phyloP scores from a whole-genome alignment of 2,113 vertebrate species.

The Boleophthalmus pectinirostris region DNA sequence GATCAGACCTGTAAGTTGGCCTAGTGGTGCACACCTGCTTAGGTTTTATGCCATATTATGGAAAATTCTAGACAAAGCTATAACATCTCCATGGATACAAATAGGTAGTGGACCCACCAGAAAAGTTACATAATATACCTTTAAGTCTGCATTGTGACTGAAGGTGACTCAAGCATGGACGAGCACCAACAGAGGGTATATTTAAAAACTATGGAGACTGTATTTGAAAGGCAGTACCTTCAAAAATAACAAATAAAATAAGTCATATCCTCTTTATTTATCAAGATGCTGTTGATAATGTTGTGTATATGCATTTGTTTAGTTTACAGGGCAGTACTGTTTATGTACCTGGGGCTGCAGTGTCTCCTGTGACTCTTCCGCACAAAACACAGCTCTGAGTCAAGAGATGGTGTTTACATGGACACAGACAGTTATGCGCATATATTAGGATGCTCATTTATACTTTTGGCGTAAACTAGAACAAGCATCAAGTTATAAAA shows the following conservation, averaged over 20 bases:
- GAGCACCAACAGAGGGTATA: too few relatives aligned
- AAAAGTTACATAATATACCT: too few relatives aligned
- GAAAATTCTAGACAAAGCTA: too few relatives aligned
- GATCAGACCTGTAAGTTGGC: too few relatives aligned
- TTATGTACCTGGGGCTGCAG: conserved; percentile 9
- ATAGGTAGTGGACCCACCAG: too few relatives aligned
- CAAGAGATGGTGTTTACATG: neutral
- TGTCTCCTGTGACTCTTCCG: conserved; percentile 9
- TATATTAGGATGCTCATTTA: neutral
- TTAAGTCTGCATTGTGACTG: too few relatives aligned
- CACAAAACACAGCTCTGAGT: conserved; percentile 1
- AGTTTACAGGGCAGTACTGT: neutral
- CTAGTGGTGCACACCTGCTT: too few relatives aligned
- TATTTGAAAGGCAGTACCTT: neutral
- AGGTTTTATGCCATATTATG: too few relatives aligned
- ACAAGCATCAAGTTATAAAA: neutral
- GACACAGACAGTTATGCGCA: conserved; percentile 11
- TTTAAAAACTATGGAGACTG: neutral
- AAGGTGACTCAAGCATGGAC: too few relatives aligned
- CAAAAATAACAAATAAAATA: neutral
- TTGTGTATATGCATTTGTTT: neutral
- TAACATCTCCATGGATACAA: too few relatives aligned
- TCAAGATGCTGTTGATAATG: neutral
- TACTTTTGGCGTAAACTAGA: neutral
- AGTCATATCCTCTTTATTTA: neutral